Evolutionary conservation across 2,113 vertebrate species (phyloP), one percentile per base, ranked within the genome.

Genomic region (Bujurquina vittata): DNA sequence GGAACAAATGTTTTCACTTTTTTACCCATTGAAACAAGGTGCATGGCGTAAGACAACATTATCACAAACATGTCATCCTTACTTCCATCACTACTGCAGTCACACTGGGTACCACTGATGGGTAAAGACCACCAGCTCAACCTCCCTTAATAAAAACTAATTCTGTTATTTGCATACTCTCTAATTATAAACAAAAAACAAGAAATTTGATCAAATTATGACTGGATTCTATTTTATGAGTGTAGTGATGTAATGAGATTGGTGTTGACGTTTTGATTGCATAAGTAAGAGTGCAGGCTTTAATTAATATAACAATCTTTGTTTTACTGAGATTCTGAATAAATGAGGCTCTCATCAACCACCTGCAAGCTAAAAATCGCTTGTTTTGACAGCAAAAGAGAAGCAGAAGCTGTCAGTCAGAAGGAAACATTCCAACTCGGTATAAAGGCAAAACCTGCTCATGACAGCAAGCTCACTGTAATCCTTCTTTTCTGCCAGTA

Each of bases 331-430:
- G 54, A 84, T 77, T 80, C 46, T 60, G 77, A 85, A 81, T 78
- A 87, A 89, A 90, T 78, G 61, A 86, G 78, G 33, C 72, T 75
- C 84, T 90, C 86, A 91, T 89, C 91, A 92, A 79, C 85, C 90
- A 91, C 90, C 91, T 91, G 87, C 90, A 75, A 86, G 58, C 75
- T 23, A 54, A 76, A 85, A 86, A 81, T 60, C 11, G 11, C 55
- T 77, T 86, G 81, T 90, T 92, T 81, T 85, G 79, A 80, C 63
- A 58, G 35, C 54, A 46, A 77, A 79, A 20, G 46, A 76, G 78
- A 61, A 59, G 43, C 26, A 56, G 58, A 57, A 63, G 26, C n/a
- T 87, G 74, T 79, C 84, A 89, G 17, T 87, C 80, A 84, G 8
- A 63, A 0, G 80, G 69, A 76, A 58, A 67, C 43, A 76, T 88